Evolutionary conservation across 92 coral and sea anemone species (phyloP).

Genomic region (Nematostella vectensis): DNA sequence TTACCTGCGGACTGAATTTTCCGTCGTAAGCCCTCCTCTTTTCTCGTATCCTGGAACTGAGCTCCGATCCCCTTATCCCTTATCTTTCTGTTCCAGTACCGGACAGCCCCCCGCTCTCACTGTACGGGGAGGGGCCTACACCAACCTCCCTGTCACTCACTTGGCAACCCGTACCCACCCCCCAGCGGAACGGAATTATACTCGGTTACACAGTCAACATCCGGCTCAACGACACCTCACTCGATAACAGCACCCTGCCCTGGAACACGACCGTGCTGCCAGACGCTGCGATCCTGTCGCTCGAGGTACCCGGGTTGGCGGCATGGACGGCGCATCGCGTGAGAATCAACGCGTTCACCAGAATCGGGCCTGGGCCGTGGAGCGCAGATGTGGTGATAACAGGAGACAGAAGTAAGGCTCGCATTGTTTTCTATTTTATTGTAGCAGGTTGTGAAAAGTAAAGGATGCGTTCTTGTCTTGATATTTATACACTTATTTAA

Average conservation of each 20-base stretch:
- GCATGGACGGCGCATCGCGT: conserved; percentile 43
- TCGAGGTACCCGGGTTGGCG: conserved; percentile 8
- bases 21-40: no score
- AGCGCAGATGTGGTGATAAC: conserved; percentile 33
- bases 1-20: no score
- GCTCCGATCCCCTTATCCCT: no score
- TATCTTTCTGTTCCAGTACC: no score
- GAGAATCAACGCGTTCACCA: conserved; percentile 46
- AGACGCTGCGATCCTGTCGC: not conserved
- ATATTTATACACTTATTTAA: no score
- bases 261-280: not conserved
- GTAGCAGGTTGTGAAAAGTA: no score
- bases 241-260: not conserved
- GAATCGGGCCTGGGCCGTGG: conserved; percentile 50
- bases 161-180: conserved; percentile 35
- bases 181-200: conserved; percentile 34
- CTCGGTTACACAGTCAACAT: conserved; percentile 23
- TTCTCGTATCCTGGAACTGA: no score
- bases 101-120: no score
- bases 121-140: no score
- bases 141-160: conserved; percentile 11
- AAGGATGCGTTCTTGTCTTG: no score
- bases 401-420: no score
- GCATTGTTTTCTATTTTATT: no score
- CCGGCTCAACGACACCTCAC: not conserved